Evolutionary conservation across 1,140 invertebrate genomes (phyloP).

Genomic region (Ditylenchus dipsaci): DNA sequence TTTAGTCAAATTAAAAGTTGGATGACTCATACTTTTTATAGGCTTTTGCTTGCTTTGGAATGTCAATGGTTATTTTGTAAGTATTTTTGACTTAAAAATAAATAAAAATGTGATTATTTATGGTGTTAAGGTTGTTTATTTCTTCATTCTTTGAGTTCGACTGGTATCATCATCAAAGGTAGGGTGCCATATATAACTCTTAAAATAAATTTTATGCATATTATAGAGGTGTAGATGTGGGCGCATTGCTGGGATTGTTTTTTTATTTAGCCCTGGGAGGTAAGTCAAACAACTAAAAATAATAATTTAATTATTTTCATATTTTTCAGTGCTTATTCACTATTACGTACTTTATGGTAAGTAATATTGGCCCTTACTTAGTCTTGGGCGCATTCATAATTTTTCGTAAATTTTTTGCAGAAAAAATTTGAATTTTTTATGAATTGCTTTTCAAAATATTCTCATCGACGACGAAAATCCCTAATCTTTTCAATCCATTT

Average conservation of each 20-base stretch:
- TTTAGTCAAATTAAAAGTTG: too few relatives aligned
- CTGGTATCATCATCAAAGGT: slow-evolving; percentile 53
- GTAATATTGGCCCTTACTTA: slow-evolving; percentile 39
- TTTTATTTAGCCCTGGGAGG: slow-evolving; percentile 48
- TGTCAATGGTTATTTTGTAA: slow-evolving; percentile 46
- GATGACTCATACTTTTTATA: slow-evolving; percentile 27
- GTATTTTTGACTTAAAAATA: background rate
- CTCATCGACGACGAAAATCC: too few relatives aligned
- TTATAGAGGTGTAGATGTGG: slow-evolving; percentile 51
- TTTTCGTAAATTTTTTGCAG: too few relatives aligned
- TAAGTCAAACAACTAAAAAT: background rate
- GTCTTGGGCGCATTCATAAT: too few relatives aligned
- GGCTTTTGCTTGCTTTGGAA: slow-evolving; percentile 49
- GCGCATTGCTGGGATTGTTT: slow-evolving; percentile 48
- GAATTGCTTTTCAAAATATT: too few relatives aligned
- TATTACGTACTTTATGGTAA: background rate
- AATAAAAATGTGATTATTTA: background rate
- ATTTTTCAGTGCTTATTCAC: background rate
- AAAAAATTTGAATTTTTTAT: too few relatives aligned
- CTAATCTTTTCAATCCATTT: too few relatives aligned
- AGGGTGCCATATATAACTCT: too few relatives aligned
- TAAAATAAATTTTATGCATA: too few relatives aligned
- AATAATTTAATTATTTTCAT: background rate
- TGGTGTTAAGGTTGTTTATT: slow-evolving; percentile 37
- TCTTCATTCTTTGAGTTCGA: slow-evolving; percentile 55